Evolutionary conservation across 2,888 invertebrate species (phyloP), one percentile per base, ranked within the genome.

Genomic region (Alsophila aescularia): DNA sequence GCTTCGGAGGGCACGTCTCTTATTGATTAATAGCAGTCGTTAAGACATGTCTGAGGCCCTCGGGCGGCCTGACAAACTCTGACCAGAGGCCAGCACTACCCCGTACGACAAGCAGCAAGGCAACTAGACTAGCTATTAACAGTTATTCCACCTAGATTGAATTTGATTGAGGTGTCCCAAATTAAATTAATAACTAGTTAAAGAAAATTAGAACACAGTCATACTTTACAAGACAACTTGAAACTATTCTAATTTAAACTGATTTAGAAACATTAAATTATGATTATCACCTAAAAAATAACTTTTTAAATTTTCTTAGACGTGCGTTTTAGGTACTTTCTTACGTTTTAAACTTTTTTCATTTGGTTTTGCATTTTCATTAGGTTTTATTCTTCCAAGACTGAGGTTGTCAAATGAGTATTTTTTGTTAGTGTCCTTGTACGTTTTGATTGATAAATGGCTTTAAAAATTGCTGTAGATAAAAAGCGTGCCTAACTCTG

Each of bases 401-500:
- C 24, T 43, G 14, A 29, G 42, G 14, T 34, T 47, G 40, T 29
- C 15, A 18, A 13, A 7, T 39, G 24, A 15, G 29, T 36, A 37
- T 51, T 37, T 43, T 51, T 21, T 29, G 16, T n/a, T n/a, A n/a
- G 29, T 36, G 43, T 48, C 34, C 45, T 45, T 50, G 29, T 16
- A 24, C 44, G 27, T 44, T 45, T 42, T 43, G 43, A 12, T 27
- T 56, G 47, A 53, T 47, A 55, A 42, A 58, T 52, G 43, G 36
- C 40, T 45, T 50, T 40, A 36, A 14, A 41, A 47, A 31, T 24
- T 32, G 13, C 27, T 0, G 13, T 27, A 50, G 31, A 58, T 53
- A 63, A 63, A 58, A 58, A 57, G 56, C 56, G 61, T 57, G 36
- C 32, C 45, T 52, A 58, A 57, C 54, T 32, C 42, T 45, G 43